Conservation (phyloP, 2,888 invertebrate genomes). For the Homarus gammarus region DNA sequence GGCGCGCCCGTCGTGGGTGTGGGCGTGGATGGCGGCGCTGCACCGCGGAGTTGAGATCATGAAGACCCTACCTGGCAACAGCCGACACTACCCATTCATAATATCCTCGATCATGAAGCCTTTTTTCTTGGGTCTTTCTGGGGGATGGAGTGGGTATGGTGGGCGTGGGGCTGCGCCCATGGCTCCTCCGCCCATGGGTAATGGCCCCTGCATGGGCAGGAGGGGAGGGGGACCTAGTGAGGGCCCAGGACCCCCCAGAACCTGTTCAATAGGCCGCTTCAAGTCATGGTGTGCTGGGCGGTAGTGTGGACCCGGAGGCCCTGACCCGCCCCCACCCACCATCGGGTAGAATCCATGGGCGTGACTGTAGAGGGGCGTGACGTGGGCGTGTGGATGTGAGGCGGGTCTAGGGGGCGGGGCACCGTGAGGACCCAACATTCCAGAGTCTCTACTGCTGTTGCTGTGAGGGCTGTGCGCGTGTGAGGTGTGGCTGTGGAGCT, state of each 20-base stretch:
- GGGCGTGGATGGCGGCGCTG: neutral
- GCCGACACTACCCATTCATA: conserved; percentile 64
- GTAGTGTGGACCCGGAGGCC: conserved; percentile 20
- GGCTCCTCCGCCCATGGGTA: conserved; percentile 44
- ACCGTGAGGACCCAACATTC: conserved; percentile 56
- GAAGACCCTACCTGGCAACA: neutral
- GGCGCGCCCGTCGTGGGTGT: neutral
- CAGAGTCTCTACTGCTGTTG: conserved; percentile 43
- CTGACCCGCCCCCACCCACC: conserved; percentile 53
- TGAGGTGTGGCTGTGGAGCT: neutral
- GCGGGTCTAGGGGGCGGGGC: conserved; percentile 48
- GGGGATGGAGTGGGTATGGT: conserved; percentile 56
- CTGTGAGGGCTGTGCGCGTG: conserved; percentile 35
- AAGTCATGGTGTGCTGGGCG: conserved; percentile 45
- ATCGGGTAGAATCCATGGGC: conserved; percentile 56
- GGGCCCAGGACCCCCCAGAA: conserved; percentile 51
- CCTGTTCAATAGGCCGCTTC: conserved; percentile 67
- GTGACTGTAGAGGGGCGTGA: conserved; percentile 56
- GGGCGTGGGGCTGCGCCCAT: conserved; percentile 52
- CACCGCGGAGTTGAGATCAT: neutral
- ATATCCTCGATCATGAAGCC: conserved; percentile 76
- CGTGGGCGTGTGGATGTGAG: conserved; percentile 63
- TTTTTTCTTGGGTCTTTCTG: conserved; percentile 73
- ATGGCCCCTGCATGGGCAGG: conserved; percentile 42
- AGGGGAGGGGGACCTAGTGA: conserved; percentile 36